A percentile compares a stretch with the other conserved stretches of the same genome.
These are phyloP conservation scores for Cephus pulcher DNA, from an alignment of 2,888 invertebrate genomes.

Conservation along the genomic window DNA sequence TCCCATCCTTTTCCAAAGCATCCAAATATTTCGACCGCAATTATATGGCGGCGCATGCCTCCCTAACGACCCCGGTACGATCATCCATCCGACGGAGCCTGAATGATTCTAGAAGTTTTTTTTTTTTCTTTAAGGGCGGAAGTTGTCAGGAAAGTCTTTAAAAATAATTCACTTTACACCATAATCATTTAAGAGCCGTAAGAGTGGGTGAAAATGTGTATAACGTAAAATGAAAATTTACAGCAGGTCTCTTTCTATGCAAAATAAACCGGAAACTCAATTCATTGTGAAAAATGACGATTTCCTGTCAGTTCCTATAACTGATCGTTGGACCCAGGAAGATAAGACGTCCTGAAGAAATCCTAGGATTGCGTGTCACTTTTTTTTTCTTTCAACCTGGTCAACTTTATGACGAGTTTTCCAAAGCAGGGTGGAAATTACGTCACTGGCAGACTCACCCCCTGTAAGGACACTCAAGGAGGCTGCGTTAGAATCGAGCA, in stretches of 20 bases:
- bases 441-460: background rate
- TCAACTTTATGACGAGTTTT: background rate
- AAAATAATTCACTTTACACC: background rate
- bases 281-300: background rate
- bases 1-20: conserved; percentile 9
- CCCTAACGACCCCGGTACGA: conserved; percentile 24
- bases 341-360: background rate
- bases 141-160: background rate
- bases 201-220: background rate
- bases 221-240: background rate
- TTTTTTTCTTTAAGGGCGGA: background rate
- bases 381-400: background rate
- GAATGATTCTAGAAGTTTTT: background rate
- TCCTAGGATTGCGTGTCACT: background rate
- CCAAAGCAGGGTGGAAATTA: background rate
- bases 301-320: background rate
- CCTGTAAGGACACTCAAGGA: background rate
- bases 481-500: background rate
- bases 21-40: conserved; percentile 28
- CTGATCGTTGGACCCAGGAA: background rate
- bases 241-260: background rate
- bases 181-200: background rate
- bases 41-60: conserved; percentile 39
- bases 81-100: background rate
- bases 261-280: background rate